Conservation (phyloP, 23 tunicate species). For the Trididemnum clinides region DNA sequence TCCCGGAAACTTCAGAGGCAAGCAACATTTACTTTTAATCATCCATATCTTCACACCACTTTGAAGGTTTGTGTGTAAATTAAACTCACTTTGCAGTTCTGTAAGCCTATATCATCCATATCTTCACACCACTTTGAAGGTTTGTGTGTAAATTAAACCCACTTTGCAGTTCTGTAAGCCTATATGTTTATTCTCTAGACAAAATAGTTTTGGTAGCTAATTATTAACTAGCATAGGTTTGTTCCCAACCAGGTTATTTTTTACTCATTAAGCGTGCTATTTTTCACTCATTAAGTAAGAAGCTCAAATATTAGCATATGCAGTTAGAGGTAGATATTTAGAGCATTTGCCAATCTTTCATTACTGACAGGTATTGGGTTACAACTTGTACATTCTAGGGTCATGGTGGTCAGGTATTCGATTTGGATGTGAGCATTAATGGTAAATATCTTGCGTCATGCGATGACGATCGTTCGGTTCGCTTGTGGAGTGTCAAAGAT, state of each 20-base stretch:
- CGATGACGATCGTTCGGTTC: constrained; percentile 67
- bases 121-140: constrained; percentile 39
- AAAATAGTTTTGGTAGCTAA: no score
- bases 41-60: constrained; percentile 30
- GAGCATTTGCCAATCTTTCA: no score
- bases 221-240: no score
- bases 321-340: no score
- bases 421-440: constrained; percentile 66
- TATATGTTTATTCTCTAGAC: constrained; percentile 12
- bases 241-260: no score
- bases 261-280: no score
- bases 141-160: not conserved
- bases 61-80: constrained; percentile 28
- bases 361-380: no score
- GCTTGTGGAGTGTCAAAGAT: constrained; percentile 94
- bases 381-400: constrained; percentile 66
- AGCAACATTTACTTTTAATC: constrained; percentile 21
- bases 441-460: constrained; percentile 83
- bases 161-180: no score
- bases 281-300: no score
- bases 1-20: not conserved
- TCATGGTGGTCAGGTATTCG: constrained; percentile 65
- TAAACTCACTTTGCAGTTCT: no score
- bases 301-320: no score
- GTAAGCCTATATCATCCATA: constrained; percentile 33